Base-by-base conservation (phyloP, 2,888 invertebrate genomes). In the Volucella inflata region DNA sequence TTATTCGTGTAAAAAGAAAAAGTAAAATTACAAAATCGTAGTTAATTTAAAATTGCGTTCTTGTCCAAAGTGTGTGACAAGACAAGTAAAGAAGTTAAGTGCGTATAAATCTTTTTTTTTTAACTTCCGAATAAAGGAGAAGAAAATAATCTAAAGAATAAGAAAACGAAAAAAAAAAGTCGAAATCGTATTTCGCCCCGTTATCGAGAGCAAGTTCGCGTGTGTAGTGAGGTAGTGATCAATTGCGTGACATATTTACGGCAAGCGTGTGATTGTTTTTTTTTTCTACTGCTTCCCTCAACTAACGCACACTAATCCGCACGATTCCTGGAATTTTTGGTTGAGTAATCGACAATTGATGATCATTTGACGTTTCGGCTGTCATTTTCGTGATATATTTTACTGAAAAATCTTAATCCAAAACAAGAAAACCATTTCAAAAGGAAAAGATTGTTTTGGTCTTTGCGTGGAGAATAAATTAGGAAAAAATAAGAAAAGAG, bases 181-280 rank as follows among this genome's bases (percentile, higher is more conserved):
- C n/a, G 44, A 57, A 57, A 67, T 71, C 40, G 17, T 62, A 30
- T 12, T 71, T 21, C 11, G n/a, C 42, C 14, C 51, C 46, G 59
- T 71, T 48, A 55, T 82, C 57, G 16, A 72, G 59, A 67, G 65
- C 48, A 78, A 76, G 70, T 50, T 75, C 57, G 59, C 55, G 21
- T 70, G 46, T 44, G 53, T n/a, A 50, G 79, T 75, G 57, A 68
- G 38, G 68, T n/a, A n/a, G n/a, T 79, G 74, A 80, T 71, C 48
- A 60, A 71, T 75, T 84, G 75, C 80, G 65, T 84, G 84, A 80
- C 70, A 80, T 65, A 79, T 64, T 67, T 83, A 67, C 21, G 12
- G 16, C 57, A 38, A 42, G 36, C 30, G 30, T 30, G 30, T 57
- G 59, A 71, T 60, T 65, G 57, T 46, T 44, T 11, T 4, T 14